phyloP scores from a whole-genome alignment of 2,888 invertebrate genomes.

The Plagiodera versicolora region DNA sequence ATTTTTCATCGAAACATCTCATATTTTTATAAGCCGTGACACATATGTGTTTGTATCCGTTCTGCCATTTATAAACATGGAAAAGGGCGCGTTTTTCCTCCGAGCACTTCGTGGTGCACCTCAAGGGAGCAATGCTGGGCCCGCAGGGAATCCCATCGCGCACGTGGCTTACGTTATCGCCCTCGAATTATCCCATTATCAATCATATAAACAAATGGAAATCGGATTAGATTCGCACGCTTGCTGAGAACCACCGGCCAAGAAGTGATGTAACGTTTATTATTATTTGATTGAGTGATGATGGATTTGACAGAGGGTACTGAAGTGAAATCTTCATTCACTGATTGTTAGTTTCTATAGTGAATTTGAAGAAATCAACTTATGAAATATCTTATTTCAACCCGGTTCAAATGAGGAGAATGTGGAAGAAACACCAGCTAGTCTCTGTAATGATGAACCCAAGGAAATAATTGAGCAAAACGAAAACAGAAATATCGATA shows the following conservation, averaged over 20 bases:
- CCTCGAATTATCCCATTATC: constrained; percentile 48
- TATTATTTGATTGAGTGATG: constrained; percentile 25
- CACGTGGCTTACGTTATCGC: constrained; percentile 48
- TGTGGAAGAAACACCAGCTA: too few species aligned
- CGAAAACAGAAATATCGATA: too few species aligned
- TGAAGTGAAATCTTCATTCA: not conserved
- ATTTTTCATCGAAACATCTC: constrained; percentile 12
- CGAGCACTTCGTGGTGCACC: constrained; percentile 26
- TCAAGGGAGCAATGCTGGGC: constrained; percentile 34
- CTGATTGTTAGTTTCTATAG: not conserved
- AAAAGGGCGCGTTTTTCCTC: constrained; percentile 24
- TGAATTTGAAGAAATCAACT: too few species aligned
- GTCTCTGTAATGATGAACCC: too few species aligned
- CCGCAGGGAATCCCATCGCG: constrained; percentile 28
- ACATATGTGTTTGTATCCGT: constrained; percentile 30
- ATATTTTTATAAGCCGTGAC: constrained; percentile 39
- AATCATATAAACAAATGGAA: constrained; percentile 46
- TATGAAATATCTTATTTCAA: too few species aligned
- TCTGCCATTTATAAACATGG: constrained; percentile 27
- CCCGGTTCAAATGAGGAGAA: too few species aligned
- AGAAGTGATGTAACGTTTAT: constrained; percentile 31
- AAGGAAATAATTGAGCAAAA: too few species aligned
- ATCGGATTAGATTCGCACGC: constrained; percentile 18
- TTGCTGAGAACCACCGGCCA: constrained; percentile 21
- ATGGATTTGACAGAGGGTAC: not conserved